Evolutionary conservation across 2,888 invertebrate genomes (phyloP).

Genomic region (Artemia sinica): DNA sequence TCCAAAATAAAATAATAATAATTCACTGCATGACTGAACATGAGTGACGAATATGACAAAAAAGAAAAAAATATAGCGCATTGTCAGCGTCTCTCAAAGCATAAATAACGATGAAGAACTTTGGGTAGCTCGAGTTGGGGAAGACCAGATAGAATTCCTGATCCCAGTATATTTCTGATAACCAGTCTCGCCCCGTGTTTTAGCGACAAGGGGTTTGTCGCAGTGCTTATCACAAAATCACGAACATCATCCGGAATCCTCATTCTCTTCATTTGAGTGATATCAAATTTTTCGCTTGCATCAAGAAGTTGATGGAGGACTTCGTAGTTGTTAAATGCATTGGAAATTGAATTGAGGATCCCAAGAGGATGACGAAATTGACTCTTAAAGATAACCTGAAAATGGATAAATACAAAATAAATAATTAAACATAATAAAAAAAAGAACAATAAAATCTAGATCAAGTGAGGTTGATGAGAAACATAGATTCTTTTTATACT

Average conservation of each 20-base stretch:
- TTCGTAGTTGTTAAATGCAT: constrained; percentile 37
- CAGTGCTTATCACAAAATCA: constrained; percentile 43
- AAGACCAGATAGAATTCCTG: constrained; percentile 40
- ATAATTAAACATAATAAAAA: too few relatives aligned
- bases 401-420: constrained; percentile 17
- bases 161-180: constrained; percentile 42
- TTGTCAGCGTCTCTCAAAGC: constrained; percentile 41
- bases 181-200: constrained; percentile 46
- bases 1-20: too few relatives aligned
- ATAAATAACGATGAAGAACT: constrained; percentile 46
- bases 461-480: too few relatives aligned
- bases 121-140: constrained; percentile 45
- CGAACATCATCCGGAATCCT: constrained; percentile 47
- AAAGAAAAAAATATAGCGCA: too few relatives aligned
- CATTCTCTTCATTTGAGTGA: constrained; percentile 58
- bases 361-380: constrained; percentile 69
- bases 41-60: too few relatives aligned
- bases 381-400: constrained; percentile 57
- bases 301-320: constrained; percentile 49
- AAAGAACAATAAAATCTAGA: too few relatives aligned
- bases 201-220: constrained; percentile 47
- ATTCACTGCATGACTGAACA: too few relatives aligned
- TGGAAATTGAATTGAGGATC: constrained; percentile 56
- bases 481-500: too few relatives aligned
- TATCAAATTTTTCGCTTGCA: constrained; percentile 57